Evolutionary conservation across 2,888 invertebrate genomes (phyloP), one percentile per base, ranked within the genome.

Genomic region (Antheraea assamensis): DNA sequence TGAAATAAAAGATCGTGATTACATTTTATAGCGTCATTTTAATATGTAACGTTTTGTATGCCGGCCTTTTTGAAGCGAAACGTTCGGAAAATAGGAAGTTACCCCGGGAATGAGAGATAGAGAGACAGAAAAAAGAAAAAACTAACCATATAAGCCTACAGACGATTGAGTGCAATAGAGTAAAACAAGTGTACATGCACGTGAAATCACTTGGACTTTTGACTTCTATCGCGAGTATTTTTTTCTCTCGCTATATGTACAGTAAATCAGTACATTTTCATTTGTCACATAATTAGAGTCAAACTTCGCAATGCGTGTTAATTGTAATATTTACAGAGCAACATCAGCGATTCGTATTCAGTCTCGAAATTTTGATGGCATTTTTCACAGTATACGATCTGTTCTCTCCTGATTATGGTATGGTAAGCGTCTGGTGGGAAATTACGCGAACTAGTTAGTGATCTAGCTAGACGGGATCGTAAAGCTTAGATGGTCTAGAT

Each of bases 401-500:
- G 17, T 64, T 27, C 17, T 64, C 61, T 17, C 15, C 13, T 30
- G 30, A 4, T 17, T 64, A 27, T 30, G 61, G 30, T 17, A 64
- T 30, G 61, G 30, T 64, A 30, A 27, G 13, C 61, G 61, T 64
- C 61, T 30, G 4, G 30, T 64, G 61, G 61, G 30, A 64, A 64
- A 27, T 30, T 17, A 64, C 61, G 17, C 27, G 21, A 64, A n/a
- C 24, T 24, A 24, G 61, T 64, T 5, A 64, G 73, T 73, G 68
- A 68, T 35, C 64, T 42, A 13, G 13, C 61, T 68, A 68, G 61
- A 64, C 61, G 27, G 30, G 61, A 64, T 64, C 61, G 61, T 64
- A 64, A 64, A 64, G 15, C 61, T 64, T 64, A 64, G 61, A 64
- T 68, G 68, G 31, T 35, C 68, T 68, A 68, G 68, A 68, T 35